Evolutionary conservation across 2,113 vertebrate species (phyloP).

Genomic region (Odobenus rosmarus): DNA sequence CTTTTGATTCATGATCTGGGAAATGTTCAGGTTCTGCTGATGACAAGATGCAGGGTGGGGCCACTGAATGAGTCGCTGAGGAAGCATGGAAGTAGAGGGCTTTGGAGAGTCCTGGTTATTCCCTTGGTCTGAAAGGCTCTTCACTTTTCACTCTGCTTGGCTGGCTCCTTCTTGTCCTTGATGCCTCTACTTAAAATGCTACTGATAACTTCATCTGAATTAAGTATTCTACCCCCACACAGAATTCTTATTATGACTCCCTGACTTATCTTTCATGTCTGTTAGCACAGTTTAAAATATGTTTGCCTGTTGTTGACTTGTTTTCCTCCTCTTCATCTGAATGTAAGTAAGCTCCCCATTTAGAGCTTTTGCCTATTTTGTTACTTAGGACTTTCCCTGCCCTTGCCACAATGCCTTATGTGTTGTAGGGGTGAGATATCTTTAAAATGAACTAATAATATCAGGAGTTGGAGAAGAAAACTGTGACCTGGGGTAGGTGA

Average conservation of each 20-base stretch:
- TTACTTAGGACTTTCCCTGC: neutral
- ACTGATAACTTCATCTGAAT: neutral
- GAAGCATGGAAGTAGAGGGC: neutral
- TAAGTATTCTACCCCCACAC: neutral
- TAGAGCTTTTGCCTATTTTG: neutral
- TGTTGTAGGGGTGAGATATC: neutral
- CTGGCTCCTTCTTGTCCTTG: neutral
- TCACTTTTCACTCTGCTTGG: neutral
- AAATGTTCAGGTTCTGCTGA: neutral
- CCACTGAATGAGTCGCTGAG: neutral
- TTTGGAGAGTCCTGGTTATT: neutral
- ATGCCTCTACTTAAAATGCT: neutral
- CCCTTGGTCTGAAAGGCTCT: neutral
- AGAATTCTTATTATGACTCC: neutral
- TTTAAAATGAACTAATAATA: neutral
- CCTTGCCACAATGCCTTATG: too few relatives aligned
- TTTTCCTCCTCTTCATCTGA: neutral
- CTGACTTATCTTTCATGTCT: neutral
- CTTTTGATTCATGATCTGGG: neutral
- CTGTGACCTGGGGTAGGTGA: neutral
- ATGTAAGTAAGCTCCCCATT: neutral
- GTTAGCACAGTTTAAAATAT: neutral
- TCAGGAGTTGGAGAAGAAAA: neutral
- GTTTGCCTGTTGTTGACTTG: neutral
- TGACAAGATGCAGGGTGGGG: neutral